Evolutionary conservation across 2,888 invertebrate species (phyloP).

Genomic region (Iphiclides podalirius): DNA sequence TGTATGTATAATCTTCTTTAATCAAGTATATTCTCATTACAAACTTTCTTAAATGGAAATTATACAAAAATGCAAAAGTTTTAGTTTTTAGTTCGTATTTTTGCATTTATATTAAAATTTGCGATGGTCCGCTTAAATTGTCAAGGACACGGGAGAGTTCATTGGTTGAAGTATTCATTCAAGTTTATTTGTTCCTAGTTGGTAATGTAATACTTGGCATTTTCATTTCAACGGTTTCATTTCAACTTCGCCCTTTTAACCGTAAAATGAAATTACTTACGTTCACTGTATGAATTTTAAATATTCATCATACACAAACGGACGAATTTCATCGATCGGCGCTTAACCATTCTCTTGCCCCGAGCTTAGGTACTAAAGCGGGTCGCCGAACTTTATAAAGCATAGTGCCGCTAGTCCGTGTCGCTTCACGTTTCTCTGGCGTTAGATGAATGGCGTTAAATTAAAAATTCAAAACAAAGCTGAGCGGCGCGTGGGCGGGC

Average conservation of each 20-base stretch:
- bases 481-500: conserved; percentile 65
- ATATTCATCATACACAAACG: background rate
- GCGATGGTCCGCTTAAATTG: background rate
- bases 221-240: background rate
- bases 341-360: conserved; percentile 15
- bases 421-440: conserved; percentile 48
- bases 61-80: conserved; percentile 1
- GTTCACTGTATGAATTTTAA: background rate
- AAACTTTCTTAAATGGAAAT: no score
- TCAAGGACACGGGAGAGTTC: conserved; percentile 2
- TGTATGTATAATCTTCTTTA: no score
- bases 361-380: conserved; percentile 11
- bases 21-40: no score
- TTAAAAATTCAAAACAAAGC: conserved; percentile 79
- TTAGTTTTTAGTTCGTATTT: no score
- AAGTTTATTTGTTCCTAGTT: background rate
- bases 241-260: background rate
- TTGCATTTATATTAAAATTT: background rate
- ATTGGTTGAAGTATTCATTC: background rate
- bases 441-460: conserved; percentile 72
- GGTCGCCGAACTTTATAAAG: conserved; percentile 49
- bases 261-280: background rate
- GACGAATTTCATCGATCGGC: background rate
- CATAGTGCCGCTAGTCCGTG: conserved; percentile 48
- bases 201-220: background rate